Base-by-base conservation (phyloP, 2,113 vertebrate genomes). In the Pygoscelis adeliae region DNA sequence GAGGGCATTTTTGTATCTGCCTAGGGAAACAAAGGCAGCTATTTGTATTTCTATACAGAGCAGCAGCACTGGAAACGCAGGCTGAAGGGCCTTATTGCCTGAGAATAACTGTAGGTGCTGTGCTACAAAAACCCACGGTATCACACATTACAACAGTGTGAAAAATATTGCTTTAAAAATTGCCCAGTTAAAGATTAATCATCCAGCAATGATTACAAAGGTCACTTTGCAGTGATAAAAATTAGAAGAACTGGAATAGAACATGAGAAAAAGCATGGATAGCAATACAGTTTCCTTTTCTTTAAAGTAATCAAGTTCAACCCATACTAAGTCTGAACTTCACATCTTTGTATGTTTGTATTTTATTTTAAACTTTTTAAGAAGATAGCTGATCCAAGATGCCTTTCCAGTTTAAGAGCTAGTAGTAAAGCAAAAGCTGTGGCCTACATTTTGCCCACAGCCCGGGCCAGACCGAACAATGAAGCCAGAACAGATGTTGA, bases 131-230 rank as follows among this genome's bases (percentile, higher is more conserved):
- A 3, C n/a, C 49, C 42, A 89, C 2, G 0, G 55, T 58, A 91
- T 52, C 73, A 26, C 21, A 66, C 5, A 2, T 87, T 69, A 87
- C 49, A 79, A 71, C 44, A 58, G 53, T 34, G 42, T 66, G 59
- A 81, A 91, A 94, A 94, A 96, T 91, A 96, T 10, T 91, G 91
- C 95, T 93, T 95, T 50, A 88, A 96, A 95, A 97, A 96, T 90
- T 92, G 95, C 62, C 44, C 87, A 80, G 95, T 97, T 97, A 96
- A 96, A 96, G 91, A 94, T 94, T 97, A 96, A 95, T 97, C 95
- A 95, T 46, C 82, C 91, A 95, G 91, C 59, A 90, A 56, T 62
- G 81, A 96, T 81, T 94, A 96, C 96, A 95, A 97, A 97, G 97
- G 97, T 97, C 91, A 90, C 59, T 95, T 49, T 47, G 53, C 71